Base-by-base conservation (phyloP, 2,888 invertebrate species). In the Aleiodes alternator region DNA sequence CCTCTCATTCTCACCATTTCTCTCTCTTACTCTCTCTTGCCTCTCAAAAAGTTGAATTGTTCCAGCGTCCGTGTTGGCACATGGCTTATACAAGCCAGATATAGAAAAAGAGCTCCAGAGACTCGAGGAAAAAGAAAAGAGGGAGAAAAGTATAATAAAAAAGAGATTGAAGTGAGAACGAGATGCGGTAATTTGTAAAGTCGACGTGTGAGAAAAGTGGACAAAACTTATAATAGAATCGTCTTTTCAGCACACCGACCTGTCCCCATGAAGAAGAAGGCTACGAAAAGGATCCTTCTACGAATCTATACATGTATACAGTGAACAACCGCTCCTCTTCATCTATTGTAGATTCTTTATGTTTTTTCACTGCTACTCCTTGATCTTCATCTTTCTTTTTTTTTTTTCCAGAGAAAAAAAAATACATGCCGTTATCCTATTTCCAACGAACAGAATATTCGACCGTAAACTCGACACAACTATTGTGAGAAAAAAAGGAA, bases 391-490 rank as follows among this genome's bases (percentile, higher is more conserved):
- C 70, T 31, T 23, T 53, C 51, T 16, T 73, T 51, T 50, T 53
- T 50, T 53, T 31, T 50, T 53, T 23, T 23, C 16, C 38, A 43
- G 64, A 55, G 23, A 66, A 76, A 38, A 56, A 23, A 8, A 55
- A 55, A 55, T 55, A 12, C 55, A n/a, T n/a, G 16, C 16, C 55
- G 55, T 16, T 55, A 55, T 55, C 55, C 55, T 16, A 55, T 55
- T 55, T 16, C 80, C 77, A 82, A 81, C 78, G 81, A 82, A 84
- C 81, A 76, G 82, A 73, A 66, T 84, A 79, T 80, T 82, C 84
- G 81, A 81, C 83, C 84, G 84, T 85, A 84, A 85, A 85, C 81
- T 84, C 82, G 82, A 83, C 85, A 85, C 85, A 84, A 85, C 84
- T 83, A 83, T 80, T 76, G 59, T 50, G 57, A 69, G 31, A 55